Evolutionary conservation across 1,140 invertebrate species (phyloP).

Genomic region (Rhopalosiphum padi): DNA sequence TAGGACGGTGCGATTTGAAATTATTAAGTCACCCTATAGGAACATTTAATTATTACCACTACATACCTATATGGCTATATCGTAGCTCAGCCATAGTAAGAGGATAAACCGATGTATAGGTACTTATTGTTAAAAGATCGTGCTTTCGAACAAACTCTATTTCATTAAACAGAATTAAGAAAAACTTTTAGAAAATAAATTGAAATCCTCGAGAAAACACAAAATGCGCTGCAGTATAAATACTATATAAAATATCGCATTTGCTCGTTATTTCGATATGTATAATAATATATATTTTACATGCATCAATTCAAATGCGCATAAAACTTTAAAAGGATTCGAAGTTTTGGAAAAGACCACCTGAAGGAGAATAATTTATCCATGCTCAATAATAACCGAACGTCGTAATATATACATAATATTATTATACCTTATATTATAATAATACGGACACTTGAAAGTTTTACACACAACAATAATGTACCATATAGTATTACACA

Average conservation of each 20-base stretch:
- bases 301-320: background rate
- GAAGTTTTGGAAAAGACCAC: background rate
- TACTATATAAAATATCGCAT: background rate
- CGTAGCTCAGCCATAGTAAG: background rate
- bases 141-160: background rate
- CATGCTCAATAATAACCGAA: background rate
- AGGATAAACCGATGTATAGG: background rate
- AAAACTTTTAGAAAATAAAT: background rate
- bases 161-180: background rate
- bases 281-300: background rate
- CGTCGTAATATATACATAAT: background rate
- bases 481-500: background rate
- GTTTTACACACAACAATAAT: background rate
- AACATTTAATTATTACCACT: background rate
- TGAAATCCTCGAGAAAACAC: background rate
- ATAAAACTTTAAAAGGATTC: background rate
- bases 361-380: background rate
- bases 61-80: background rate
- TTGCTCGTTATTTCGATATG: slow-evolving; percentile 25
- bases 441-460: background rate
- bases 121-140: background rate
- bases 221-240: background rate
- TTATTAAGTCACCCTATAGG: background rate
- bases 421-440: background rate
- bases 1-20: background rate